phyloP scores from a whole-genome alignment of 2,113 vertebrate species.

The Elachura formosa region DNA sequence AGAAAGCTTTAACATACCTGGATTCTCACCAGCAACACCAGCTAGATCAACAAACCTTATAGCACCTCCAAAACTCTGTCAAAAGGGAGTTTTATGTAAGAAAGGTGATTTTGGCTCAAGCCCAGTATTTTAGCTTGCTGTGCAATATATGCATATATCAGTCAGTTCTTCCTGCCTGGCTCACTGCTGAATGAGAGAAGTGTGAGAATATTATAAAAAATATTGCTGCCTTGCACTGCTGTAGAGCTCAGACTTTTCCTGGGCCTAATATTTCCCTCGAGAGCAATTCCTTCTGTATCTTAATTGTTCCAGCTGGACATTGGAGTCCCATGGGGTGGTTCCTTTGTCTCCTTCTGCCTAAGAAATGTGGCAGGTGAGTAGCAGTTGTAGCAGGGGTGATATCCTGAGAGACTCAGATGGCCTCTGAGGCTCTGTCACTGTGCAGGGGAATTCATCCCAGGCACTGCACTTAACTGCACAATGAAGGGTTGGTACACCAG shows the following conservation, averaged over 20 bases:
- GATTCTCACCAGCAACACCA: background rate
- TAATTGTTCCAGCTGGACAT: background rate
- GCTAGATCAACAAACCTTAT: background rate
- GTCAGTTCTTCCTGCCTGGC: background rate
- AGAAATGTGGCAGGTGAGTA: background rate
- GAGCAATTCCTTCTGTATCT: background rate
- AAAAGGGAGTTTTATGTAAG: background rate
- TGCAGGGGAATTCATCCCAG: accelerated
- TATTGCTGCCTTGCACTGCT: background rate
- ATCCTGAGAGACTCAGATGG: background rate
- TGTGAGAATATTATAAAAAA: background rate
- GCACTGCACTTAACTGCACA: background rate
- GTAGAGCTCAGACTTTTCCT: background rate
- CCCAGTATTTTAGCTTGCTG: background rate
- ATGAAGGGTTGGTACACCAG: background rate
- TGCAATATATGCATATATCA: background rate
- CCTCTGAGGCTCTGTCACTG: background rate
- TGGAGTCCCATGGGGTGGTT: background rate
- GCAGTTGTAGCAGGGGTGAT: background rate
- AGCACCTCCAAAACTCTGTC: background rate
- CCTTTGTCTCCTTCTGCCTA: background rate
- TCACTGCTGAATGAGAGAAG: background rate
- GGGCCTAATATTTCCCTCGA: background rate
- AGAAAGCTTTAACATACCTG: background rate
- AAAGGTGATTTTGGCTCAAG: background rate